Percentiles rank a stretch among this genome's conserved stretches.
Conservation (phyloP, 1,140 invertebrate genomes). For the Drosophila pectinifera region DNA sequence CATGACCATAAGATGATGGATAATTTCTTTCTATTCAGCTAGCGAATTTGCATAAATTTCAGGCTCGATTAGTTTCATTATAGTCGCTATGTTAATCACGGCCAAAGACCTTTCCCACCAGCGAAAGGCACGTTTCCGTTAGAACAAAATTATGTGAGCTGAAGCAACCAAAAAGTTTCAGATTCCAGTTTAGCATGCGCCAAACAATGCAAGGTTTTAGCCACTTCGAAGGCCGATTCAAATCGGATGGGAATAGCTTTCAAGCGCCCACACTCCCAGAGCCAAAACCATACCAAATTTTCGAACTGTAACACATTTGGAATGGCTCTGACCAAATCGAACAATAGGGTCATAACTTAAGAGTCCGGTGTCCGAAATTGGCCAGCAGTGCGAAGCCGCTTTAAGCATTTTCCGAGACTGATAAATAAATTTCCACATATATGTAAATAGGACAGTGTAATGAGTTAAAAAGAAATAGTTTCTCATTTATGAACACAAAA, state of each 20-base stretch:
- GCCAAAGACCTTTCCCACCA: conserved; percentile 35
- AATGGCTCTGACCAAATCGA: conserved; percentile 18
- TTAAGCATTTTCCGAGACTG: neutral
- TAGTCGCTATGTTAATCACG: conserved; percentile 36
- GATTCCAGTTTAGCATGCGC: conserved; percentile 7
- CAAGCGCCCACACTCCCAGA: conserved; percentile 26
- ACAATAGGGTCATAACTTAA: conserved; percentile 47
- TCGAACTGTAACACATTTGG: conserved; percentile 31
- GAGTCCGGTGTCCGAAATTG: neutral
- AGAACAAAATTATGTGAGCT: conserved; percentile 15
- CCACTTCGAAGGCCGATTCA: conserved; percentile 12
- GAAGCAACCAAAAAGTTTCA: conserved; percentile 1
- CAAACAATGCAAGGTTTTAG: conserved; percentile 28
- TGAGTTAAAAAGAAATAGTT: neutral
- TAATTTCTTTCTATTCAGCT: conserved; percentile 22
- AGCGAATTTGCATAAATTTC: conserved; percentile 42
- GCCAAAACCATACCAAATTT: conserved; percentile 27
- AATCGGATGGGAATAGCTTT: conserved; percentile 19
- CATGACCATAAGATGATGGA: conserved; percentile 29
- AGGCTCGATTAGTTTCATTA: conserved; percentile 53
- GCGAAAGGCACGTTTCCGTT: conserved; percentile 30
- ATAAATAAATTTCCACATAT: neutral
- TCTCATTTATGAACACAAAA: no score
- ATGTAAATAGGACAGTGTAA: neutral
- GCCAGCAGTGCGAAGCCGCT: neutral